A percentile compares a stretch with the other conserved stretches of the same genome.
These are phyloP conservation scores for Zaprionus lachaisei DNA, from an alignment of 1,140 invertebrate genomes.

Conservation along the genomic window DNA sequence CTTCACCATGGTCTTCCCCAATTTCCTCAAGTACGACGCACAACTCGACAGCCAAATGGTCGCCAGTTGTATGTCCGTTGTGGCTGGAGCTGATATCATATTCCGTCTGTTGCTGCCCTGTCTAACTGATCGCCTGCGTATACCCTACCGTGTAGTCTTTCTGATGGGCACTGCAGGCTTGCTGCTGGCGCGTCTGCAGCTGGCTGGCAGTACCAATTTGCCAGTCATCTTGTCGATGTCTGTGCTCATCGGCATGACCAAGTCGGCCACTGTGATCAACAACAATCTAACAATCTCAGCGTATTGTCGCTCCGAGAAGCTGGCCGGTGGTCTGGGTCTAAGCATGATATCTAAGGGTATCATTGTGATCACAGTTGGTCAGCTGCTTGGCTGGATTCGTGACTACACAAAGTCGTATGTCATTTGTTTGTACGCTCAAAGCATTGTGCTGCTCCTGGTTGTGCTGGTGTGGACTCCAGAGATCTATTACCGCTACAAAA, in stretches of 20 bases:
- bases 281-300: conserved; percentile 90
- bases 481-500: conserved; percentile 83
- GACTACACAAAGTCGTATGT: conserved; percentile 87
- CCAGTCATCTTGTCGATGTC: conserved; percentile 66
- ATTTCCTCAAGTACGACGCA: conserved; percentile 87
- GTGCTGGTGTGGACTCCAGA: conserved; percentile 87
- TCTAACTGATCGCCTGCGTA: conserved; percentile 87
- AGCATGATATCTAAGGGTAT: conserved; percentile 91
- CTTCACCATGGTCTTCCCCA: conserved; percentile 89
- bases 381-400: conserved; percentile 88
- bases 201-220: conserved; percentile 60
- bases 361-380: conserved; percentile 88
- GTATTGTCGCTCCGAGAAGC: conserved; percentile 86
- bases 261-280: conserved; percentile 87
- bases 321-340: conserved; percentile 89
- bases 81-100: conserved; percentile 88
- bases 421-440: conserved; percentile 88
- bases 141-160: conserved; percentile 86
- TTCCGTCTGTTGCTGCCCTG: conserved; percentile 88
- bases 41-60: conserved; percentile 86
- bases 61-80: conserved; percentile 88
- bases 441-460: conserved; percentile 85
- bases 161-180: conserved; percentile 85
- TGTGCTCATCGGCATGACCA: conserved; percentile 72
- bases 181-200: conserved; percentile 56